Evolutionary conservation across 64 coral and sea anemone species (phyloP).

Genomic region (Exaiptasia diaphana): DNA sequence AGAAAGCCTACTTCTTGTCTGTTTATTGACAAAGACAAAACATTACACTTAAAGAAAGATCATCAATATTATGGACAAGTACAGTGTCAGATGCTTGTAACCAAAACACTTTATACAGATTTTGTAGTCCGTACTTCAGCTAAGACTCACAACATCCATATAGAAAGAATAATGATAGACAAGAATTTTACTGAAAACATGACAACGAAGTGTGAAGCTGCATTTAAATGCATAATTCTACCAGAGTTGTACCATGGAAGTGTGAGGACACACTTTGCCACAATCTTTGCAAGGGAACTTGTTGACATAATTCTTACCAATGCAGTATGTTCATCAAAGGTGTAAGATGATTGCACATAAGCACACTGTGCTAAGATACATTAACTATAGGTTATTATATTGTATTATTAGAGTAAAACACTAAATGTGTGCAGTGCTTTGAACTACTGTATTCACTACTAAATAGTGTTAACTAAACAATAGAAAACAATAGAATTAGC

Average conservation of each 20-base stretch:
- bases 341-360: no score
- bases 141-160: neutral
- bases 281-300: neutral
- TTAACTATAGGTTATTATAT: no score
- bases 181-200: neutral
- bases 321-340: no score
- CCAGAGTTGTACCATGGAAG: neutral
- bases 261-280: neutral
- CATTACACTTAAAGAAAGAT: neutral
- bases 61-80: constrained; percentile 26
- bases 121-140: neutral
- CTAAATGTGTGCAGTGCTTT: no score
- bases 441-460: no score
- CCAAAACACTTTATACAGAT: constrained; percentile 7
- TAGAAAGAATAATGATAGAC: neutral
- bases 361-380: no score
- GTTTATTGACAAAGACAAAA: neutral
- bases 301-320: neutral
- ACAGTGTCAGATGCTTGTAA: neutral
- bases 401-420: no score
- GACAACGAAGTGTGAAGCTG: neutral
- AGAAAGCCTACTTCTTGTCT: constrained; percentile 24
- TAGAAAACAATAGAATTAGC: no score
- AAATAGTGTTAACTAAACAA: no score
- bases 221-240: neutral